A percentile compares a stretch with the other conserved stretches of the same genome.
Evolutionary conservation across 1,140 invertebrate species (phyloP).

Genomic region (Chrysomallon squamiferum): DNA sequence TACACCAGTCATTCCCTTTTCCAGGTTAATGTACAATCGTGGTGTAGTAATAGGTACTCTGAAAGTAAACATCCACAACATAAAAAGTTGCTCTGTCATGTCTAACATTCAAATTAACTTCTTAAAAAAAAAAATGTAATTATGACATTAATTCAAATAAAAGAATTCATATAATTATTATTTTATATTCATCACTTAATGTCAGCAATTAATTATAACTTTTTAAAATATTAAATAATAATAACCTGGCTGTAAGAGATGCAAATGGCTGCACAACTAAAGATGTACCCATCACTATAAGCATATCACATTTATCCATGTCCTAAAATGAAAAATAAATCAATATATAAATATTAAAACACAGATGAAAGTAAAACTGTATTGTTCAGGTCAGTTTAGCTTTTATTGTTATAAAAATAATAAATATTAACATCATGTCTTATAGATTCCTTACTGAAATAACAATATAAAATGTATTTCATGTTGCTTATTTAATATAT

Average conservation of each 20-base stretch:
- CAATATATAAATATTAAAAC: not conserved
- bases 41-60: constrained; percentile 78
- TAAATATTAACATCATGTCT: not conserved
- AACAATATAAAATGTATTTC: not conserved
- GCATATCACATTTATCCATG: constrained; percentile 85
- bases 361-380: not conserved
- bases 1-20: constrained; percentile 31
- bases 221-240: too few relatives aligned
- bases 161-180: too few relatives aligned
- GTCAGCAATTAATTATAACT: too few relatives aligned
- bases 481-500: too few relatives aligned
- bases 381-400: not conserved
- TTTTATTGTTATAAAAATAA: not conserved
- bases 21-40: constrained; percentile 65
- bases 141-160: too few relatives aligned
- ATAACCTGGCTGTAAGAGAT: constrained; percentile 82
- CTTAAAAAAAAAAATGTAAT: too few relatives aligned
- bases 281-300: constrained; percentile 95
- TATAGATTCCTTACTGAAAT: not conserved
- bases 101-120: too few relatives aligned
- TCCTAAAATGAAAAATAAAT: constrained; percentile 67
- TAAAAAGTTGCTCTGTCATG: not conserved
- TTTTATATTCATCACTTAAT: too few relatives aligned
- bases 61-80: constrained; percentile 33
- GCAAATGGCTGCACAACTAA: constrained; percentile 95